Evolutionary conservation across 1,140 invertebrate species (phyloP).

Genomic region (Rhopalosiphum maidis): DNA sequence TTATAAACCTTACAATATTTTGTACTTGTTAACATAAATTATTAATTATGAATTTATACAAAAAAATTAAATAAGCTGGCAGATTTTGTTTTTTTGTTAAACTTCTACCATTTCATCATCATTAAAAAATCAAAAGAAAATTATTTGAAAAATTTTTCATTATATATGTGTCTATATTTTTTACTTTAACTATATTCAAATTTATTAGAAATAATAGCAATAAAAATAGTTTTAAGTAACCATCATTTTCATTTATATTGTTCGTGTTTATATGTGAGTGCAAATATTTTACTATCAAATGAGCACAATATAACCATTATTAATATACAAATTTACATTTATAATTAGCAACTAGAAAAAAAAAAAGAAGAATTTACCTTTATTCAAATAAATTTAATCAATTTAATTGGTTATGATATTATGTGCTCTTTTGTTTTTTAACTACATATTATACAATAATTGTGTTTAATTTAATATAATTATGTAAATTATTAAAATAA

Average conservation of each 20-base stretch:
- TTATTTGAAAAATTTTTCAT: background rate
- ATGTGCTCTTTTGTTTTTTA: slow-evolving; percentile 24
- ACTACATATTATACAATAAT: slow-evolving; percentile 23
- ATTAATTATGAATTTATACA: background rate
- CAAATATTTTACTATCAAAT: slow-evolving; percentile 40
- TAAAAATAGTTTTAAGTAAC: slow-evolving; percentile 41
- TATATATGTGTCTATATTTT: background rate
- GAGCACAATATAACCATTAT: background rate
- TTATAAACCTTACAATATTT: background rate
- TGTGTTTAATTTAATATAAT: background rate
- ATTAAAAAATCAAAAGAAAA: background rate
- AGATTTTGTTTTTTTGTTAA: background rate
- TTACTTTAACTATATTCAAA: background rate
- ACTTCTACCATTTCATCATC: too few relatives aligned
- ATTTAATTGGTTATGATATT: background rate
- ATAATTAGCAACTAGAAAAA: background rate
- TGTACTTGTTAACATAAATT: background rate
- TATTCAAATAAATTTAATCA: background rate
- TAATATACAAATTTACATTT: background rate
- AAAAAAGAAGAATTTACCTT: background rate
- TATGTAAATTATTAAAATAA: slow-evolving; percentile 40
- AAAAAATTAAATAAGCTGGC: background rate
- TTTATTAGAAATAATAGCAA: slow-evolving; percentile 42
- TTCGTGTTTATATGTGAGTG: background rate
- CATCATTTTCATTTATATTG: slow-evolving; percentile 7